Conservation (phyloP, 2,888 invertebrate genomes). For the Steinernema carpocapsae region DNA sequence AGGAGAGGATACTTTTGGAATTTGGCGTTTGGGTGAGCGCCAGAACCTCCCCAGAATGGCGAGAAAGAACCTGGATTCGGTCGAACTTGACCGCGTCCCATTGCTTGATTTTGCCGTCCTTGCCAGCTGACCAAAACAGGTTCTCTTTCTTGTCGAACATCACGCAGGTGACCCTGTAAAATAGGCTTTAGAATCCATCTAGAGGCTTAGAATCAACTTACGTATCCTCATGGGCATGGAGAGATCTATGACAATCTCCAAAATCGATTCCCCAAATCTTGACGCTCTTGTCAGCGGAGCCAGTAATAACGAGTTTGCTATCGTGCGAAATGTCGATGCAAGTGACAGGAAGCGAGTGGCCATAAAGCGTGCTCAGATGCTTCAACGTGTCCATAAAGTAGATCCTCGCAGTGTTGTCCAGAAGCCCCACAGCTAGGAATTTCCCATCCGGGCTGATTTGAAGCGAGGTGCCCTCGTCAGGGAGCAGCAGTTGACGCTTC, state of each 20-base stretch:
- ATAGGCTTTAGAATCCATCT: too few species aligned
- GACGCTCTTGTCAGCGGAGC: constrained; percentile 91
- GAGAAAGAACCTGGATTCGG: constrained; percentile 85
- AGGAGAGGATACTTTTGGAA: constrained; percentile 72
- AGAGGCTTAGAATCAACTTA: constrained; percentile 50
- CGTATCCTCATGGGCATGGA: constrained; percentile 91
- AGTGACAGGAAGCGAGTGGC: constrained; percentile 90
- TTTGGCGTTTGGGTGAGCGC: constrained; percentile 54
- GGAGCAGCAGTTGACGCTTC: constrained; percentile 77
- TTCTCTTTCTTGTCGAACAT: constrained; percentile 80
- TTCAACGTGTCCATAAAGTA: constrained; percentile 93
- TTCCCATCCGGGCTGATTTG: constrained; percentile 72
- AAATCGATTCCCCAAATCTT: constrained; percentile 99
- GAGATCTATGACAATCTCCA: constrained; percentile 92
- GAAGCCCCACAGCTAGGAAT: constrained; percentile 84
- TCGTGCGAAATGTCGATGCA: constrained; percentile 85
- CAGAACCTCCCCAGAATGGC: constrained; percentile 61
- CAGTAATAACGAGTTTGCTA: constrained; percentile 82
- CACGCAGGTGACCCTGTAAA: constrained; percentile 80
- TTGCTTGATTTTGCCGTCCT: constrained; percentile 82
- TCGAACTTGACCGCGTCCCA: constrained; percentile 94
- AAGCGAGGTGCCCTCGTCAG: constrained; percentile 84
- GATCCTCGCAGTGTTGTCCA: constrained; percentile 92
- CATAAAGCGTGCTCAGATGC: constrained; percentile 91
- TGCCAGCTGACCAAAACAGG: constrained; percentile 88